phyloP scores from a whole-genome alignment of 2,888 invertebrate genomes.

The Rhynchonema sp. region DNA sequence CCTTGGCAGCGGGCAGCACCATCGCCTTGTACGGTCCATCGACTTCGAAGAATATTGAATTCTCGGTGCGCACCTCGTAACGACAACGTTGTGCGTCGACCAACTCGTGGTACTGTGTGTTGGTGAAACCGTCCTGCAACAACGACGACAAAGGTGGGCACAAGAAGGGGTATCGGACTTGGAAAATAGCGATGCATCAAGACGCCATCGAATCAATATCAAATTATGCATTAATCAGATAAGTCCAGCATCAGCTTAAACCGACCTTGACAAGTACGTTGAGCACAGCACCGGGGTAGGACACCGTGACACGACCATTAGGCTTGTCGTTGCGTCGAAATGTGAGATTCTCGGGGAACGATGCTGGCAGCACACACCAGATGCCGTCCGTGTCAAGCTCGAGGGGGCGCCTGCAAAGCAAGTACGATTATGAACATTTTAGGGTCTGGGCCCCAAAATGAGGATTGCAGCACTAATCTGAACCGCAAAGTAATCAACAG shows the following conservation, averaged over 20 bases:
- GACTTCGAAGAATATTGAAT: conserved; percentile 97
- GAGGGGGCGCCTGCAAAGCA: conserved; percentile 51
- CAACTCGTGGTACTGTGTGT: conserved; percentile 79
- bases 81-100: conserved; percentile 39
- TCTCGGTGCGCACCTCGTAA: conserved; percentile 64
- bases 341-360: conserved; percentile 85
- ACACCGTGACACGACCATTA: conserved; percentile 71
- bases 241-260: too few relatives aligned
- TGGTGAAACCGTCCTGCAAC: conserved; percentile 85
- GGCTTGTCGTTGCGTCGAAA: conserved; percentile 54
- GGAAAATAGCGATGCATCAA: too few relatives aligned
- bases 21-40: conserved; percentile 95
- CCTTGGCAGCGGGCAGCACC: conserved; percentile 94
- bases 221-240: too few relatives aligned
- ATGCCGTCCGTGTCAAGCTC: conserved; percentile 98
- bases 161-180: too few relatives aligned
- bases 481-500: too few relatives aligned
- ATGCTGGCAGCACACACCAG: conserved; percentile 89
- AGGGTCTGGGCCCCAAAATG: too few relatives aligned
- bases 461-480: too few relatives aligned
- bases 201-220: too few relatives aligned
- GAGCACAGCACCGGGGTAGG: conserved; percentile 86
- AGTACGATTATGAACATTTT: too few relatives aligned
- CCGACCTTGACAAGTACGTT: conserved; percentile 96
- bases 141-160: too few relatives aligned